Percentiles rank a stretch among this genome's conserved stretches.
Evolutionary conservation across 2,797 vertebrate genomes (phyloP).

Genomic region (Hybognathus amarus): DNA sequence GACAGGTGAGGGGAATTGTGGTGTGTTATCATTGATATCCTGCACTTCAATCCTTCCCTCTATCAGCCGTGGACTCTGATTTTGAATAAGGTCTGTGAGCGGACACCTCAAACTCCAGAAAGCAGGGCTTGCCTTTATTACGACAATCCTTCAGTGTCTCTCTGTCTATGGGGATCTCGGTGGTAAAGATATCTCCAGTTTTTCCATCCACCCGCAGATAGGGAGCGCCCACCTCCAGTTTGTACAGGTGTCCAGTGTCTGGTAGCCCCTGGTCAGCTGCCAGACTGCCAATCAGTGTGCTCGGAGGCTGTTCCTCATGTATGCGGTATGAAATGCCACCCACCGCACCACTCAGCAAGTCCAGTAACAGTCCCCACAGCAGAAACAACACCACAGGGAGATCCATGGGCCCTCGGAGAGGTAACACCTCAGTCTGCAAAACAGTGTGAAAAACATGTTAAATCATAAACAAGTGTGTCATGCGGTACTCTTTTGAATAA

Average conservation of each 20-base stretch:
- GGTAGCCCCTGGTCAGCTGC: slow-evolving; percentile 94
- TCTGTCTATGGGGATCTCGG: slow-evolving; percentile 94
- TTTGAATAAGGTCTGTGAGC: slow-evolving; percentile 93
- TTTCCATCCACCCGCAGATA: slow-evolving; percentile 97
- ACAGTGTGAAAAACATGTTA: slow-evolving; percentile 52
- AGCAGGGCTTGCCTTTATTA: slow-evolving; percentile 88
- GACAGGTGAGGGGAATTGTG: slow-evolving; percentile 94
- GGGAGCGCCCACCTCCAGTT: slow-evolving; percentile 93
- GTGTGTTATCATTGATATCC: slow-evolving; percentile 99
- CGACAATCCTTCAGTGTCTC: slow-evolving; percentile 93
- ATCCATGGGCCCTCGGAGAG: slow-evolving; percentile 78
- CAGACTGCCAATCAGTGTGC: slow-evolving; percentile 94
- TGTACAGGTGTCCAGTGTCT: slow-evolving; percentile 94
- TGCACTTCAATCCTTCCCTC: slow-evolving; percentile 97
- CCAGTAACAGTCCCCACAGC: slow-evolving; percentile 75
- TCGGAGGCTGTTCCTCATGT: slow-evolving; percentile 94
- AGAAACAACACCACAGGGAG: slow-evolving; percentile 69
- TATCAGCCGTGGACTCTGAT: slow-evolving; percentile 88
- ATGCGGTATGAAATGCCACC: slow-evolving; percentile 87
- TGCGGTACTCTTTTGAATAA: neutral
- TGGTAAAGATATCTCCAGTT: slow-evolving; percentile 98
- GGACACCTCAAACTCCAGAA: slow-evolving; percentile 97
- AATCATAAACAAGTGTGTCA: slow-evolving; percentile 31
- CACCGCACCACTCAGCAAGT: slow-evolving; percentile 62
- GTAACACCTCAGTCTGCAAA: slow-evolving; percentile 71